Percentiles rank a stretch among this genome's conserved stretches.
These are phyloP conservation scores for Agrochola lychnidis DNA, from an alignment of 2,888 invertebrate genomes.

Conservation along the genomic window DNA sequence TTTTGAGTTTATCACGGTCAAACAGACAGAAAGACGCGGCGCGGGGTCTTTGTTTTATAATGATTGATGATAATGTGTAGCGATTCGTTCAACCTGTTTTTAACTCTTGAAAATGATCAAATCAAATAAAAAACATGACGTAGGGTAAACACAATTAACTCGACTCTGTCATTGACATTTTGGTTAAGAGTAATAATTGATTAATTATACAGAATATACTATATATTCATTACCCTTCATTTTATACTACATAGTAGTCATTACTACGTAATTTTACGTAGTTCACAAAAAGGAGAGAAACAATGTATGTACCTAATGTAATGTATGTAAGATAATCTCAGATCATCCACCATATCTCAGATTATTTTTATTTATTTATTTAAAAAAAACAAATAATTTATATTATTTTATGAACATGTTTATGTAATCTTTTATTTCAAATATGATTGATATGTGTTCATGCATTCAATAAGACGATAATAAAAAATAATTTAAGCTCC, in stretches of 20 bases:
- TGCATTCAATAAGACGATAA: not conserved
- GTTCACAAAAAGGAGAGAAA: slow-evolving; percentile 14
- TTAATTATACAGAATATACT: not conserved
- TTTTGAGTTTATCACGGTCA: no score
- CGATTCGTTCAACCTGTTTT: not conserved
- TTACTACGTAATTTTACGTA: not conserved
- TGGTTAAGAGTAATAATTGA: not conserved
- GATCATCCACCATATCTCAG: no score
- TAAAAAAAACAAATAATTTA: no score
- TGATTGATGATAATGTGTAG: no score
- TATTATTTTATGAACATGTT: slow-evolving; percentile 25
- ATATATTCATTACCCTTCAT: not conserved
- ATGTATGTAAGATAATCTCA: not conserved
- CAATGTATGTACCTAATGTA: not conserved
- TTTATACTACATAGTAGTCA: not conserved
- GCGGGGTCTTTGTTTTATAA: no score
- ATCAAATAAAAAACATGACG: slow-evolving; percentile 1
- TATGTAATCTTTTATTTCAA: not conserved
- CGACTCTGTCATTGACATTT: slow-evolving; percentile 4
- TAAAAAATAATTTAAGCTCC: not conserved
- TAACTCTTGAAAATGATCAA: not conserved
- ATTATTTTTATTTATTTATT: slow-evolving; percentile 2
- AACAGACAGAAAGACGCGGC: no score
- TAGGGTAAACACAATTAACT: not conserved
- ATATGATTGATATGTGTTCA: slow-evolving; percentile 3